A percentile compares a stretch with the other conserved stretches of the same genome.
Conservation (phyloP, 92 coral and sea anemone species). For the Phenganax marumi region DNA sequence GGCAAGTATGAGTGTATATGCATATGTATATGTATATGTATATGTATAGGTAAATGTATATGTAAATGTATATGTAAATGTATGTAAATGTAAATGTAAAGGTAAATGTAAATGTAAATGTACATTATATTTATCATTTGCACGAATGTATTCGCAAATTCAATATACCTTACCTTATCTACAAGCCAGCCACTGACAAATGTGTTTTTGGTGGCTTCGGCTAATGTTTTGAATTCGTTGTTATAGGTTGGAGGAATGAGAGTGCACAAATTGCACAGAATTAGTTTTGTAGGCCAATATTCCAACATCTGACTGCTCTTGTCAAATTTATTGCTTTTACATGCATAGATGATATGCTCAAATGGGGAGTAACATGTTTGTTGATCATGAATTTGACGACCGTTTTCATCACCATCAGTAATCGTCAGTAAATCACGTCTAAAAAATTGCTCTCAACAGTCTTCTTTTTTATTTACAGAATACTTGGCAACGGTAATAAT, state of each 20-base stretch:
- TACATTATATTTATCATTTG: neutral
- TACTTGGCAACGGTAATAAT: neutral
- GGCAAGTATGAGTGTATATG: constrained; percentile 52
- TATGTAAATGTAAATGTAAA: too few relatives aligned
- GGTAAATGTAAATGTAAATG: too few relatives aligned
- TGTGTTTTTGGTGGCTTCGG: neutral
- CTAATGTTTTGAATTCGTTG: neutral
- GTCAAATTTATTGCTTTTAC: constrained; percentile 7
- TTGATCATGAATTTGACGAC: neutral
- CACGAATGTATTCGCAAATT: neutral
- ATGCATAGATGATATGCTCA: constrained; percentile 29
- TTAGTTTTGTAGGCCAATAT: constrained; percentile 46
- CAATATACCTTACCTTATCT: constrained; percentile 17
- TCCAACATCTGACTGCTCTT: constrained; percentile 25
- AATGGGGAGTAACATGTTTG: neutral
- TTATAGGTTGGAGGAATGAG: constrained; percentile 37
- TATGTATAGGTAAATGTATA: too few relatives aligned
- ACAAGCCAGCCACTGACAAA: constrained; percentile 27
- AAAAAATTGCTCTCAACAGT: too few relatives aligned
- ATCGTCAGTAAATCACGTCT: neutral
- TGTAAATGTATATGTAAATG: too few relatives aligned
- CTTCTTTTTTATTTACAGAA: too few relatives aligned
- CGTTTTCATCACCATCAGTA: neutral
- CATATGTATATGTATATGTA: too few relatives aligned
- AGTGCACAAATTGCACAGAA: constrained; percentile 44